phyloP scores from a whole-genome alignment of 2,113 vertebrate species.

The Rhadina sibilatrix region DNA sequence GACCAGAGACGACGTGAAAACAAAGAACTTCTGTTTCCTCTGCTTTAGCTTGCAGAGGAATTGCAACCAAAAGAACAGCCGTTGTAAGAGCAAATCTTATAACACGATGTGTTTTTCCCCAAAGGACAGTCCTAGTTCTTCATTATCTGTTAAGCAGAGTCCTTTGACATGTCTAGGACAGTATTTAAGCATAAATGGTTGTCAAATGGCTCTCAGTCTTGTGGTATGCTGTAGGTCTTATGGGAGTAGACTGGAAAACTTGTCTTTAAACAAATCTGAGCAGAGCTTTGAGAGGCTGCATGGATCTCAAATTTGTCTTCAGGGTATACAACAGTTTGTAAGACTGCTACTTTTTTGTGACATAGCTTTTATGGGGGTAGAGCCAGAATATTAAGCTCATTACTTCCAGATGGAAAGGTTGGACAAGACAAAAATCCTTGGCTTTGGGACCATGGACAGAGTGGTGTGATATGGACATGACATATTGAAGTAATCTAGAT shows the following conservation, averaged over 20 bases:
- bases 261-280: conserved; percentile 53
- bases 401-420: conserved; percentile 83
- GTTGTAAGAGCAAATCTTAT: neutral
- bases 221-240: neutral
- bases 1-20: neutral
- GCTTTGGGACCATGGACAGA: conserved; percentile 67
- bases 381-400: conserved; percentile 80
- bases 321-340: conserved; percentile 67
- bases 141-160: conserved; percentile 36
- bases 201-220: conserved; percentile 33
- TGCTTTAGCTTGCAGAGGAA: neutral
- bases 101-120: neutral
- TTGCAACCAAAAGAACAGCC: neutral
- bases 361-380: conserved; percentile 73
- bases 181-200: conserved; percentile 54
- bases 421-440: conserved; percentile 74
- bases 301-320: conserved; percentile 67
- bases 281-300: conserved; percentile 17
- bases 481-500: conserved; percentile 84
- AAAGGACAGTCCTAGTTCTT: conserved; percentile 16
- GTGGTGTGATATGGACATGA: conserved; percentile 74
- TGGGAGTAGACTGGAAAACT: conserved; percentile 56
- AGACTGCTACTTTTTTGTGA: conserved; percentile 82
- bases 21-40: neutral
- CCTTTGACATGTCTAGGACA: conserved; percentile 63